A percentile compares a stretch with the other conserved stretches of the same genome.
Evolutionary conservation across 2,888 invertebrate species (phyloP).

Genomic region (Macrosiphum euphorbiae): DNA sequence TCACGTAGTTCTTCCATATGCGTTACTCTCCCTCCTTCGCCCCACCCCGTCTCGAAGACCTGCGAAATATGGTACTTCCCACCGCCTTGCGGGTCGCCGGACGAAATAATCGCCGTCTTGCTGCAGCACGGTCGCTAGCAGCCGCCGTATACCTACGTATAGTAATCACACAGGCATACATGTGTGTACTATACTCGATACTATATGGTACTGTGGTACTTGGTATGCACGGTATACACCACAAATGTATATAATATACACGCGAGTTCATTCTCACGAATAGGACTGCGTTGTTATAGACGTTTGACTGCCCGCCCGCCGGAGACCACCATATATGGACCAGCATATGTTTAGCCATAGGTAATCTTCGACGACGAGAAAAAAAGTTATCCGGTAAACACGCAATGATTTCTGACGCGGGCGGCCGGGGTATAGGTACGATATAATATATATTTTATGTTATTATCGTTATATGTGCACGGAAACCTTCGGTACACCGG

Average conservation of each 20-base stretch:
- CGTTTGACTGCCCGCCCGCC: background rate
- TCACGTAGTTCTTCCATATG: conserved; percentile 1
- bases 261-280: conserved; percentile 9
- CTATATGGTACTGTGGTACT: background rate
- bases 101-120: background rate
- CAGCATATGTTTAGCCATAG: background rate
- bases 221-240: conserved; percentile 12
- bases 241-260: no score
- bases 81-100: background rate
- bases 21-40: background rate
- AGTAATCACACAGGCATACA: background rate
- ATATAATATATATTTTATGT: background rate
- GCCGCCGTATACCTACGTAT: background rate
- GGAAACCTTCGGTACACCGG: background rate
- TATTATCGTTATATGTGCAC: background rate
- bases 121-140: background rate
- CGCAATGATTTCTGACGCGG: background rate
- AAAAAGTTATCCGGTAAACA: background rate
- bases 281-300: background rate
- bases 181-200: background rate
- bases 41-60: background rate
- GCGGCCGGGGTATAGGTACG: background rate
- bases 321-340: background rate
- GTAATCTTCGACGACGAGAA: background rate
- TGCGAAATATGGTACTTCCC: background rate